These are phyloP conservation scores for Nothoprocta pentlandii DNA, from an alignment of 2,113 vertebrate species.

Conservation along the genomic window DNA sequence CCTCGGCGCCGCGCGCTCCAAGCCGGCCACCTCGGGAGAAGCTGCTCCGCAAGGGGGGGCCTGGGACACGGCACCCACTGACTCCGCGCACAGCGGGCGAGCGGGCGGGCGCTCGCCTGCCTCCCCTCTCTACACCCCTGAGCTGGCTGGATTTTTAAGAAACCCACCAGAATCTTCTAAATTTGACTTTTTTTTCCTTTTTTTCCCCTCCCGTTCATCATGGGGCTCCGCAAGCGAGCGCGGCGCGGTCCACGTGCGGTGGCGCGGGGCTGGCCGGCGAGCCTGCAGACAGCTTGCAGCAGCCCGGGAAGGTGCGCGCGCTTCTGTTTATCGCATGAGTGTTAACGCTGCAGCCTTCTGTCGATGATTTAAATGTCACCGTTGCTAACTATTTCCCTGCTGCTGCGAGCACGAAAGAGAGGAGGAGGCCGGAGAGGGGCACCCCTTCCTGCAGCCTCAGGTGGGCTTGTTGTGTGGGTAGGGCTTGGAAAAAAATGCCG, in stretches of 20 bases:
- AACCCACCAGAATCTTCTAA: background rate
- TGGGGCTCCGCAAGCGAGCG: background rate
- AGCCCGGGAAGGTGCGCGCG: conserved; percentile 47
- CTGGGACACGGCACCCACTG: background rate
- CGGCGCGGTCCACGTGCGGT: background rate
- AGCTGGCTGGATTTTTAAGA: background rate
- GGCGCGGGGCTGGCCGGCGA: background rate
- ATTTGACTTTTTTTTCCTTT: background rate
- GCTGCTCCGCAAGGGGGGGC: background rate
- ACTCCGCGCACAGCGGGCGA: background rate
- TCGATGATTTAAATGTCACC: conserved; percentile 45
- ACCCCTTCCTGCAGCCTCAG: background rate
- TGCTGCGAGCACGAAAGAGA: background rate
- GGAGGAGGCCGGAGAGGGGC: background rate
- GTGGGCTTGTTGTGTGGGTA: background rate
- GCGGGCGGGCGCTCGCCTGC: background rate
- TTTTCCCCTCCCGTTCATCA: background rate
- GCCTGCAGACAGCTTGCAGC: conserved; percentile 52
- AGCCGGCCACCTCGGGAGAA: background rate
- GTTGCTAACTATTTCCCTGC: background rate
- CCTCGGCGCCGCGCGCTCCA: background rate
- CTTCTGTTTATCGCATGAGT: conserved; percentile 25
- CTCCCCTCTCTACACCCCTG: background rate
- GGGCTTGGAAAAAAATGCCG: background rate
- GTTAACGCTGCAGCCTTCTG: conserved; percentile 48